Base-by-base conservation (phyloP, 2,888 invertebrate genomes). In the Antheraea assamensis region DNA sequence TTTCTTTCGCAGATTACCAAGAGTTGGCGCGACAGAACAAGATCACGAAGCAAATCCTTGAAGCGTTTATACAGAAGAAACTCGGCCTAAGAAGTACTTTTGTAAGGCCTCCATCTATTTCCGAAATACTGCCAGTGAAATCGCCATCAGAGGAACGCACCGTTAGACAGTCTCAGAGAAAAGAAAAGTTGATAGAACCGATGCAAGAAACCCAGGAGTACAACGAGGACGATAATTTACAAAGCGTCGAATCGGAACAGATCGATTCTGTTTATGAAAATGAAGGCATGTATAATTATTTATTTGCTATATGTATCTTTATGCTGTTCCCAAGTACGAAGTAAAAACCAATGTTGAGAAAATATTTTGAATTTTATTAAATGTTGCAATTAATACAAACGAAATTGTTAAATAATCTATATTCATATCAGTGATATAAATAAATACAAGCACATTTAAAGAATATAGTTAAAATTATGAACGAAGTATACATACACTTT, bases 1-100 rank as follows among this genome's bases (percentile, higher is more conserved):
- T 90, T 91, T 91, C 92, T 92, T 68, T 86, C 92, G 80, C 94
- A 95, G 94, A 88, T 83, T 80, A 88, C 73, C 94, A 95, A 80
- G 97, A 97, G 89, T 89, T 97, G 88, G 96, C 96, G 82, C 93
- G 97, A 77, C 97, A 97, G 95, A 97, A 97, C 94, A 95, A 96
- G 89, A 97, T 97, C 88, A 97, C 97, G 52, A 96, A 96, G 90
- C 96, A 97, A 93, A 97, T 97, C 79, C 95, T 97, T 79, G 96
- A 97, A 85, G 96, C 96, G 75, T 97, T 95, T 85, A 92, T 97
- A 77, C 97, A 97, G 88, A 96, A 96, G 85, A 95, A 96, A 68
- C 87, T 97, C 70, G 97, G 97, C 73, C 95, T 97, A 5, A 92
- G 95, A 78, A 92, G 85, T 84, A 86, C 86, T 79, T 80, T 89